These are phyloP conservation scores for Tamias sibiricus DNA, from an alignment of 2,113 vertebrate genomes.

Conservation along the genomic window DNA sequence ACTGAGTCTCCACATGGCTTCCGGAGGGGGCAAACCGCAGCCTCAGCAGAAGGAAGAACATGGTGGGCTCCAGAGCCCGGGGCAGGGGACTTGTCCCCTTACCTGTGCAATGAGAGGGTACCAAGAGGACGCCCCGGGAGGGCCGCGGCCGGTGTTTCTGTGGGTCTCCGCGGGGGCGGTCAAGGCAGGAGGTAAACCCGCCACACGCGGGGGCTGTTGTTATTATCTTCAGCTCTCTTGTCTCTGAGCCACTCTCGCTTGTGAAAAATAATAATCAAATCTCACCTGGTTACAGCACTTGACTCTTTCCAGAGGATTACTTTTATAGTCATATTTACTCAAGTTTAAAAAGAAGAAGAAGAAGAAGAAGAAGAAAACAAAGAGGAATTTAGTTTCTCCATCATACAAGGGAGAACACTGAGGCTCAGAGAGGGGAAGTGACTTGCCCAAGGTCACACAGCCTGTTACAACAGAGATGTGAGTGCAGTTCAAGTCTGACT, in stretches of 20 bases:
- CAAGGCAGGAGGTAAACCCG: neutral
- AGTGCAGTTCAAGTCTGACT: neutral
- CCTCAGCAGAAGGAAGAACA: neutral
- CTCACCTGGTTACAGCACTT: slow-evolving; percentile 39
- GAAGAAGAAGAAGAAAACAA: neutral
- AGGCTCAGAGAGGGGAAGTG: slow-evolving; percentile 24
- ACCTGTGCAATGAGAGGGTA: neutral
- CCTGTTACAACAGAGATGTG: neutral
- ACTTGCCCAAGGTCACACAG: slow-evolving; percentile 34
- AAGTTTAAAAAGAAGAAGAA: neutral
- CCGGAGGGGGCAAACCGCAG: neutral
- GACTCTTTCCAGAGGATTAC: slow-evolving; percentile 23
- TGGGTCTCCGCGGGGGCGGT: neutral
- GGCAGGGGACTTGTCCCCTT: neutral
- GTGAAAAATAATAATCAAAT: neutral
- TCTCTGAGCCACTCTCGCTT: neutral
- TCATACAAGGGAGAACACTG: neutral
- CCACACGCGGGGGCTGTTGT: neutral
- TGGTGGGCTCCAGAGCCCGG: too few relatives aligned
- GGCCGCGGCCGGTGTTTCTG: neutral
- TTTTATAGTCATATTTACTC: neutral
- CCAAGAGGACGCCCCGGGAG: neutral
- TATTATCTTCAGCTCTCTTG: neutral
- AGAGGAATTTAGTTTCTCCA: neutral
- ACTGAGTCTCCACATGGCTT: neutral